Base-by-base conservation (phyloP, 2,888 invertebrate species). In the Eucera pruinosa region DNA sequence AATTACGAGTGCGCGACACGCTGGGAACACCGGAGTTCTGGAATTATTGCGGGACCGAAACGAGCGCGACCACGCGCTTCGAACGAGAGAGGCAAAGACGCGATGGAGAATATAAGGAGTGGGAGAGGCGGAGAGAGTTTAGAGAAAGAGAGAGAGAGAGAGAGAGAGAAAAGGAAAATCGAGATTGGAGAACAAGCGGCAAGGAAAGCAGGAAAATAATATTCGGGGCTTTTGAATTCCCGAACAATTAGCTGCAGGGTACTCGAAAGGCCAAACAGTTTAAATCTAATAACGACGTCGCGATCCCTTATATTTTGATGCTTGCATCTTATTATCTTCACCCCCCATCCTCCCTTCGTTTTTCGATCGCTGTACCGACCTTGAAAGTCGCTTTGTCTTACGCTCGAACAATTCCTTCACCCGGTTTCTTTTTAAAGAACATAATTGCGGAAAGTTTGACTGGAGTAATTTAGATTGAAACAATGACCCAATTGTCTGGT, bases 201-300 rank as follows among this genome's bases (percentile, higher is more conserved):
- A 66, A 54, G 68, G 55, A 70, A 78, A 72, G 67, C 67, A 75
- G 67, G 55, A 52, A 86, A 83, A 86, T 85, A 85, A 85, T 83
- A 85, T 82, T 82, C 80, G 65, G 74, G 27, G 52, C 79, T 70
- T 77, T 78, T 79, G 81, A 83, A 78, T 83, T 78, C 76, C 74
- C 65, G 83, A 82, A 88, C 86, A 88, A 89, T 89, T 89, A 88
- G 83, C 77, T 68, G 65, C 79, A 81, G 30, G 54, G 61, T 75
- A 75, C 81, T 79, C 73, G 80, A 77, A 74, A 80, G 81, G 72
- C 81, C 83, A 86, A 86, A 86, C 88, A 82, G 84, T 88, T 89
- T 85, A 84, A 88, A 89, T 89, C 81, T 88, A 88, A 89, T 88
- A 88, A 88, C 86, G 68, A 57, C 80, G 70, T 66, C 71, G 62